Conservation (phyloP, 2,888 invertebrate species). For the Amiota minor region DNA sequence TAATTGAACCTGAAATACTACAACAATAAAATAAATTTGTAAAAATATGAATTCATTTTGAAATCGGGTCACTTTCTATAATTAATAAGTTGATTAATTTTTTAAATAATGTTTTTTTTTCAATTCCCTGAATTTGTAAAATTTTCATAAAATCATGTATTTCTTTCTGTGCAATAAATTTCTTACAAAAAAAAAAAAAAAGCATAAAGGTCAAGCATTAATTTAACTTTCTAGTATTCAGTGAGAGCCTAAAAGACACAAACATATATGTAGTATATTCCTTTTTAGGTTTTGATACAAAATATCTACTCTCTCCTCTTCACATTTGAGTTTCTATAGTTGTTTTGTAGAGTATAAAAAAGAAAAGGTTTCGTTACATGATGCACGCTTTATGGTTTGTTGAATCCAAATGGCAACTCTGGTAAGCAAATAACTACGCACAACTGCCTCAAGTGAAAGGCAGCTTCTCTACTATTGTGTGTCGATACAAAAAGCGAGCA, state of each 20-base stretch:
- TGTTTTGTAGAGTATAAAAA: background rate
- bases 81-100: conserved; percentile 7
- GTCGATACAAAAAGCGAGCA: background rate
- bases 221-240: background rate
- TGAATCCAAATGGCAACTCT: conserved; percentile 19
- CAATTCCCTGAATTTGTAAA: background rate
- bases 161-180: no score
- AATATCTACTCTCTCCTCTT: no score
- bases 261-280: no score
- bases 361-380: background rate
- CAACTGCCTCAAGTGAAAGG: conserved; percentile 25
- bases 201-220: conserved; percentile 9
- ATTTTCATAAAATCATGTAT: no score
- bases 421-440: conserved; percentile 2
- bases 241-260: no score
- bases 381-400: conserved; percentile 2
- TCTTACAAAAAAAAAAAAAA: background rate
- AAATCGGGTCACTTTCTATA: background rate
- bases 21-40: conserved; percentile 18
- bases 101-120: background rate
- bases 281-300: no score
- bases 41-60: background rate
- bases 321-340: background rate
- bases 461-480: background rate
- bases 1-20: conserved; percentile 29